Evolutionary conservation across 2,888 invertebrate species (phyloP), one percentile per base, ranked within the genome.

Genomic region (Petrolisthes cinctipes): DNA sequence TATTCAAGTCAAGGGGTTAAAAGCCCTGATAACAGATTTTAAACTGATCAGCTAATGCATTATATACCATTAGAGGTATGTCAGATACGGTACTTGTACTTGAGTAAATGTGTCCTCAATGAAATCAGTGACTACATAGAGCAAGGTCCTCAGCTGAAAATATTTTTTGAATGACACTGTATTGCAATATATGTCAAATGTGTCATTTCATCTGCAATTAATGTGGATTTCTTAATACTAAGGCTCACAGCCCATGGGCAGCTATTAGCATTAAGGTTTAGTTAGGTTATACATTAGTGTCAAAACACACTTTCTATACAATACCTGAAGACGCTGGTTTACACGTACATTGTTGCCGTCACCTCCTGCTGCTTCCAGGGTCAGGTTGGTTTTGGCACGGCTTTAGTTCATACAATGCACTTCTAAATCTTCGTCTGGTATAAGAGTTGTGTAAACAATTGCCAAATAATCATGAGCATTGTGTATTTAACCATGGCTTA

Each of bases 381-480:
- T 54, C 71, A 66, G 37, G 78, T 20, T 37, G 61, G 51, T 54
- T 66, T 14, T 56, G 71, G 71, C n/a, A 53, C 23, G 20, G 82
- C 86, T 76, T n/a, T 79, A 68, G 37, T 37, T 61, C 14, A 23
- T 66, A 37, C 57, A 88, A 88, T 88, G 85, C 88, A 85, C 78
- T 57, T 85, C 88, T 88, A 88, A 85, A 88, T 88, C 88, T 88
- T 85, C 82, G 88, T 88, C 88, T 88, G 66, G 68, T 73, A 85
- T 73, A 86, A 78, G 61, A 57, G 80, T 71, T 61, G 83, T 84
- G 87, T 81, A 23, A 88, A 88, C 76, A 56, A 84, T 84, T 88
- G 87, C 87, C 87, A 88, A 88, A 88, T 88, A 88, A 88, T 84
- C 87, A 84, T 88, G 87, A 88, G 79, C 78, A 85, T 78, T 84